Evolutionary conservation across 1,140 invertebrate species (phyloP).

Genomic region (Drosophila pruinosa): DNA sequence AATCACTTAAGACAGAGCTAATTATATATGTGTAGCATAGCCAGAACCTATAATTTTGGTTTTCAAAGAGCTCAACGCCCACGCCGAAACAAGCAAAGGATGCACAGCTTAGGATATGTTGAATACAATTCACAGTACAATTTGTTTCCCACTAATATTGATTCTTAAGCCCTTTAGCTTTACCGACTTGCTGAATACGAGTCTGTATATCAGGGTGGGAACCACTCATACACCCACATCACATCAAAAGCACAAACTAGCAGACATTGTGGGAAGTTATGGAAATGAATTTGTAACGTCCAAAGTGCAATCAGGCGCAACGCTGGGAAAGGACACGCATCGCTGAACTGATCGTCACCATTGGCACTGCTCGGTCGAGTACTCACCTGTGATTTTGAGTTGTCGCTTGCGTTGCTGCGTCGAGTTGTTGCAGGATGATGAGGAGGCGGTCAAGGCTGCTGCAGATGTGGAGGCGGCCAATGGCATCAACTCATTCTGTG

Average conservation of each 20-base stretch:
- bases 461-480: conserved; percentile 47
- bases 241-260: not conserved
- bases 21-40: conserved; percentile 22
- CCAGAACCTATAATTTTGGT: conserved; percentile 53
- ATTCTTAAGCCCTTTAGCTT: too few species aligned
- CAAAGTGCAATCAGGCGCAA: conserved; percentile 59
- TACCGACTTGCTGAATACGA: too few species aligned
- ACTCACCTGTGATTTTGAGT: conserved; percentile 82
- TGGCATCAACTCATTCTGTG: conserved; percentile 56
- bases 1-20: conserved; percentile 42
- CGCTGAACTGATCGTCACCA: not conserved
- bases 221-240: not conserved
- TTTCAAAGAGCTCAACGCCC: conserved; percentile 50
- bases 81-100: conserved; percentile 22
- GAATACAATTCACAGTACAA: not conserved
- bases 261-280: not conserved
- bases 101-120: not conserved
- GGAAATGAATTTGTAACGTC: conserved; percentile 48
- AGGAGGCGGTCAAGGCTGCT: conserved; percentile 18
- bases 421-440: not conserved
- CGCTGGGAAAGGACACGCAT: conserved; percentile 62
- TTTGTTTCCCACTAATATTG: too few species aligned
- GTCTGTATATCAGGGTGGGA: not conserved
- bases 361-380: not conserved
- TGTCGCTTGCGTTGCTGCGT: conserved; percentile 68